phyloP scores from a whole-genome alignment of 2,797 vertebrate species.

The Limosa lapponica region DNA sequence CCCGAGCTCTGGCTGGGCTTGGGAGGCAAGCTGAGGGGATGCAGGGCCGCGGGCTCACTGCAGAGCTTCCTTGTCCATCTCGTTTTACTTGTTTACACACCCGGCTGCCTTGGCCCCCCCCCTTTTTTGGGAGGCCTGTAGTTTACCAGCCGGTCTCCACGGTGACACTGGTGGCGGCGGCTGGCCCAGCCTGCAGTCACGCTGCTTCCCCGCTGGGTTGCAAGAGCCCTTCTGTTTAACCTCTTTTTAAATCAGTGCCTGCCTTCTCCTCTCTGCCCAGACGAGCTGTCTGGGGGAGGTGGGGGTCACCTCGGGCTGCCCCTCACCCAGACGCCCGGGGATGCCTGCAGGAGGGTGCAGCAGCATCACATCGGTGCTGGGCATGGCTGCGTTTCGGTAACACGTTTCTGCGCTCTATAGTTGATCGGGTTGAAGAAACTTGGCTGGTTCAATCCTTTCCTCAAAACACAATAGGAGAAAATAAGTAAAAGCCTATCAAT shows the following conservation, averaged over 20 bases:
- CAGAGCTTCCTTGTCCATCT: background rate
- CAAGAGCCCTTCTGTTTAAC: background rate
- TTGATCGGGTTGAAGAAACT: background rate
- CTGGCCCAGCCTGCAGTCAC: slow-evolving; percentile 16
- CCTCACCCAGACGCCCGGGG: accelerated
- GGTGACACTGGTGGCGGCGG: slow-evolving; percentile 14
- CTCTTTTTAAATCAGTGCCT: background rate
- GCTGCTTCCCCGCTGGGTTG: background rate
- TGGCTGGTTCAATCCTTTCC: background rate
- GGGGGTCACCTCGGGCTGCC: accelerated
- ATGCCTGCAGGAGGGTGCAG: background rate
- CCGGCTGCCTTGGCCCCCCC: background rate
- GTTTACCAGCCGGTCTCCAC: slow-evolving; percentile 73
- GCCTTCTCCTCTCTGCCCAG: background rate
- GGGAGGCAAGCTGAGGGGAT: background rate
- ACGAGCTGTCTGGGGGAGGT: accelerated
- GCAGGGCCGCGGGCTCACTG: background rate
- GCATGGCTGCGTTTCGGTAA: background rate
- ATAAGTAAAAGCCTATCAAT: background rate
- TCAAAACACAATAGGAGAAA: background rate
- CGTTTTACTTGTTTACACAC: background rate
- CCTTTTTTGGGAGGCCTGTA: slow-evolving; percentile 8
- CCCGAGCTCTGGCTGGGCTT: background rate
- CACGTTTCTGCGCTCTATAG: accelerated
- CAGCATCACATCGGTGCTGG: accelerated